Evolutionary conservation across 2,113 vertebrate genomes (phyloP).

Genomic region (Carollia perspicillata): DNA sequence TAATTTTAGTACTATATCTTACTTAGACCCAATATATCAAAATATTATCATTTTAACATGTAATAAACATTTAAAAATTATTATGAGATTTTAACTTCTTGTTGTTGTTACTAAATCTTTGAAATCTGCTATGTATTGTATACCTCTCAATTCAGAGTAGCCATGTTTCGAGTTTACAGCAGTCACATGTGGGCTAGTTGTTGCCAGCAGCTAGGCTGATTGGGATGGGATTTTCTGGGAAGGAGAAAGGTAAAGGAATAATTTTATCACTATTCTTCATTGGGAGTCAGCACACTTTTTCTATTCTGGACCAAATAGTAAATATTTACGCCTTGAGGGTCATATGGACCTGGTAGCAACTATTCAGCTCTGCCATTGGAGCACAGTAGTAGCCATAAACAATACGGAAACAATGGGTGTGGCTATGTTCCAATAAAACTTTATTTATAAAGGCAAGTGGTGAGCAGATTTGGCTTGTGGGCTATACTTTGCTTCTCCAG

Average conservation of each 20-base stretch:
- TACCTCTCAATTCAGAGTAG: not conserved
- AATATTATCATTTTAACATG: not conserved
- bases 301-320: not conserved
- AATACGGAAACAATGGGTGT: not conserved
- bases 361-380: not conserved
- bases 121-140: not conserved
- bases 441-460: not conserved
- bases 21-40: not conserved
- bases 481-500: not conserved
- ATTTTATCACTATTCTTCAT: not conserved
- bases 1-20: slow-evolving; percentile 14
- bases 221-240: not conserved
- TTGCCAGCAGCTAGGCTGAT: not conserved
- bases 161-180: not conserved
- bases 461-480: not conserved
- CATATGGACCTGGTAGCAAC: not conserved
- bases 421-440: slow-evolving; percentile 14
- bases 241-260: not conserved
- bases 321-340: not conserved
- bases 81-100: not conserved
- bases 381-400: not conserved
- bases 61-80: not conserved
- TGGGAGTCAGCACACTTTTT: not conserved
- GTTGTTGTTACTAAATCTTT: not conserved
- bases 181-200: not conserved